Evolutionary conservation across 1,140 invertebrate genomes (phyloP).

Genomic region (Drosophila cardini): DNA sequence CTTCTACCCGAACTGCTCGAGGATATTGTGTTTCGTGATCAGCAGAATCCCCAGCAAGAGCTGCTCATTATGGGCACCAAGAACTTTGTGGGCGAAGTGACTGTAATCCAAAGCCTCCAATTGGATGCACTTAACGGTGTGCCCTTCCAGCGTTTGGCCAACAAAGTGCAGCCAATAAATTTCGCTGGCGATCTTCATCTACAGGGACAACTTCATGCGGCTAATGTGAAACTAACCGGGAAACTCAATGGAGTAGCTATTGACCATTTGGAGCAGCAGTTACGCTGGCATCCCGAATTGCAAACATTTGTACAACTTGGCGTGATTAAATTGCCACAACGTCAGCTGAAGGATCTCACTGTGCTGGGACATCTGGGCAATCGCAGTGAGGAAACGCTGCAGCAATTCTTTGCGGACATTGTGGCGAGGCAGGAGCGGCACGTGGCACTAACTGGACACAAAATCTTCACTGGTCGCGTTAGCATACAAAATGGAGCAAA

Average conservation of each 20-base stretch:
- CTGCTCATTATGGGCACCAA: conserved; percentile 65
- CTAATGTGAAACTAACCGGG: conserved; percentile 47
- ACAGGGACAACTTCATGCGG: conserved; percentile 49
- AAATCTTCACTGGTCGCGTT: conserved; percentile 70
- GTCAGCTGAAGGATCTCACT: conserved; percentile 46
- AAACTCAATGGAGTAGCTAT: conserved; percentile 36
- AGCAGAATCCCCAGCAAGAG: conserved; percentile 3
- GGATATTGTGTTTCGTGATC: conserved; percentile 63
- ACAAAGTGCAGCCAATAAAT: conserved; percentile 22
- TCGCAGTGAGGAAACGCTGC: conserved; percentile 36
- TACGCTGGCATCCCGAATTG: conserved; percentile 44
- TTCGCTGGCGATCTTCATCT: conserved; percentile 58
- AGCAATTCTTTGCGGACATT: conserved; percentile 61
- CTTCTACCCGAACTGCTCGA: conserved; percentile 60
- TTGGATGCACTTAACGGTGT: conserved; percentile 67
- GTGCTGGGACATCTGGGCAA: conserved; percentile 64
- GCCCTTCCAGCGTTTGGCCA: conserved; percentile 60
- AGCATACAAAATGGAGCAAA: conserved; percentile 49
- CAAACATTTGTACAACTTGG: conserved; percentile 55
- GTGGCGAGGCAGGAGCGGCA: conserved; percentile 50
- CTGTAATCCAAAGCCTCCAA: conserved; percentile 28
- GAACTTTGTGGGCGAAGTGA: conserved; percentile 51
- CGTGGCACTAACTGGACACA: conserved; percentile 35
- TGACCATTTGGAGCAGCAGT: conserved; percentile 22
- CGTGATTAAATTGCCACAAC: conserved; percentile 18